Evolutionary conservation across 2,113 vertebrate species (phyloP).

Genomic region (Clarias magur): DNA sequence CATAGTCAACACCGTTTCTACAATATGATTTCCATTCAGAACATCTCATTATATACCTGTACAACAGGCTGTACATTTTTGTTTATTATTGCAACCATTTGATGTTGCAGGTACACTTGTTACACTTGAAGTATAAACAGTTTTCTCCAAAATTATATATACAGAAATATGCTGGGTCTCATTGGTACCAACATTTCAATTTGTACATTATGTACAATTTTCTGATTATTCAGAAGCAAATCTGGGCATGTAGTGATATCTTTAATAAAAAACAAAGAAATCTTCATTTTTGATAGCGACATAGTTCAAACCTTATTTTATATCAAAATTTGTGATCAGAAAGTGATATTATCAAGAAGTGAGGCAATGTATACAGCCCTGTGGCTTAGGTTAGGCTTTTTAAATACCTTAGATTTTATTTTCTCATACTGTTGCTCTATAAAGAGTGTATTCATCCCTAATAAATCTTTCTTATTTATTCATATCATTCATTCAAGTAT

Average conservation of each 20-base stretch:
- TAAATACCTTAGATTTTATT: background rate
- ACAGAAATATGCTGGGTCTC: conserved; percentile 65
- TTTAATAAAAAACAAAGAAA: conserved; percentile 6
- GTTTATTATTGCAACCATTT: conserved; percentile 68
- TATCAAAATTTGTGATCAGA: background rate
- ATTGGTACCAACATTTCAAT: conserved; percentile 66
- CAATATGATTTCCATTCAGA: background rate
- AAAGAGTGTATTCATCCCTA: background rate
- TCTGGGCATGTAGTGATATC: background rate
- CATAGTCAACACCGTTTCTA: background rate
- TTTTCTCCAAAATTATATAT: conserved; percentile 52
- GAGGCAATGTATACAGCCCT: background rate
- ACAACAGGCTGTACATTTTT: conserved; percentile 60
- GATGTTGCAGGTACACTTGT: conserved; percentile 50
- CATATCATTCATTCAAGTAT: background rate
- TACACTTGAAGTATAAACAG: conserved; percentile 64
- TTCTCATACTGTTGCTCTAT: background rate
- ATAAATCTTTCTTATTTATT: background rate
- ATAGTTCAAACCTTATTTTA: conserved; percentile 9
- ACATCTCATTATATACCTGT: conserved; percentile 19
- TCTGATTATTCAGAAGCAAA: conserved; percentile 66
- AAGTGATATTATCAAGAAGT: background rate
- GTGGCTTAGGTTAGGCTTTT: background rate
- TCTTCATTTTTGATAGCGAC: background rate
- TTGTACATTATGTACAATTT: conserved; percentile 78